Conservation (phyloP, 1,140 invertebrate species). For the Saccostrea echinata region DNA sequence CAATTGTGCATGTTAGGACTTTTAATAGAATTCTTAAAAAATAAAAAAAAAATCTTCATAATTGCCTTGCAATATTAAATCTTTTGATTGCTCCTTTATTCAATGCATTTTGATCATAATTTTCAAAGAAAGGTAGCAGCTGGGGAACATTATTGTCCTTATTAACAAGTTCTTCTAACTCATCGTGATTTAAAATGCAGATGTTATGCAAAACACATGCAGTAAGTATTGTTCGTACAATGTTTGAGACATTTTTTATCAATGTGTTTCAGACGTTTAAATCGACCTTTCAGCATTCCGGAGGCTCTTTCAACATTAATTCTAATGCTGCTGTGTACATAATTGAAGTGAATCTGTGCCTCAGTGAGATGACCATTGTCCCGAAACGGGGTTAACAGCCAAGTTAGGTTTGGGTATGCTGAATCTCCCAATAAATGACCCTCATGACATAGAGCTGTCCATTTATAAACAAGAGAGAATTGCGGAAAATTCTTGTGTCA, state of each 20-base stretch:
- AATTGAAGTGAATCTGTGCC: conserved; percentile 33
- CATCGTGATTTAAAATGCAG: conserved; percentile 37
- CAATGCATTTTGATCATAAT: too few species aligned
- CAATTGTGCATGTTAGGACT: too few species aligned
- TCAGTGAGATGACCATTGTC: conserved; percentile 68
- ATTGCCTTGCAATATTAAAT: too few species aligned
- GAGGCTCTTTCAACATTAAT: conserved; percentile 39
- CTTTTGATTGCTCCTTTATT: too few species aligned
- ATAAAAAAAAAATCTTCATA: too few species aligned
- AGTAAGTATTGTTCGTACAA: conserved; percentile 38
- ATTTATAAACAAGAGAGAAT: conserved; percentile 50
- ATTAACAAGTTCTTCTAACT: conserved; percentile 25
- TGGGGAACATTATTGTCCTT: not conserved
- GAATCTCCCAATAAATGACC: conserved; percentile 68
- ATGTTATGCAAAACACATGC: conserved; percentile 45
- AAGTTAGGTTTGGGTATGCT: conserved; percentile 72
- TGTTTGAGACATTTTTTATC: conserved; percentile 13
- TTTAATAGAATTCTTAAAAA: too few species aligned
- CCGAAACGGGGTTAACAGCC: conserved; percentile 72
- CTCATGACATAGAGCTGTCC: conserved; percentile 61
- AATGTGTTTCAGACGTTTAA: conserved; percentile 42
- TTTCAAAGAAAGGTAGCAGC: too few species aligned
- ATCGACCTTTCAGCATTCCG: conserved; percentile 35
- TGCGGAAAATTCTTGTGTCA: conserved; percentile 67
- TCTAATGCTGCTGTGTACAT: conserved; percentile 35